Evolutionary conservation across 2,888 invertebrate genomes (phyloP).

Genomic region (Pollenia griseotomentosa): DNA sequence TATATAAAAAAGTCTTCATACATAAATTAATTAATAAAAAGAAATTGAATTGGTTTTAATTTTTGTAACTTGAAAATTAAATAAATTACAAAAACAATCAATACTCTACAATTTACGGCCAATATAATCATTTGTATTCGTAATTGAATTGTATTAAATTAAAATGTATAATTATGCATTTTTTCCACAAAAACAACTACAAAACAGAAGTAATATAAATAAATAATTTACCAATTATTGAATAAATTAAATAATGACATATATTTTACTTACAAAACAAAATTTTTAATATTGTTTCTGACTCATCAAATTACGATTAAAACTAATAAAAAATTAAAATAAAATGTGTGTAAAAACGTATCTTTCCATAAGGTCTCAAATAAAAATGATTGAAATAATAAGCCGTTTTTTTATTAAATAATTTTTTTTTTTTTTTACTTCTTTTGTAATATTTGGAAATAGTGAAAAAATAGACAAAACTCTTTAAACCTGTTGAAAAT

Average conservation of each 20-base stretch:
- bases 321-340: background rate
- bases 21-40: conserved; percentile 18
- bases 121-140: conserved; percentile 35
- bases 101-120: conserved; percentile 52
- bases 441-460: background rate
- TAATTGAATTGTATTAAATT: conserved; percentile 54
- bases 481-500: conserved; percentile 20
- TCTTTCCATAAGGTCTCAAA: background rate
- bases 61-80: conserved; percentile 47
- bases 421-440: background rate
- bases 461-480: background rate
- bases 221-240: conserved; percentile 61
- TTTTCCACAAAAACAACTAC: background rate
- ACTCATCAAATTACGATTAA: conserved; percentile 51
- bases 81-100: conserved; percentile 63
- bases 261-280: background rate
- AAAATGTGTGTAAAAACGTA: background rate
- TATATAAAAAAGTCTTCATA: conserved; percentile 10
- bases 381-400: background rate
- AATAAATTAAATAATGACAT: conserved; percentile 62
- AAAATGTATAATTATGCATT: conserved; percentile 29
- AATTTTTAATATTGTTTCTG: conserved; percentile 40
- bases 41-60: conserved; percentile 15
- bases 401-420: background rate
- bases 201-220: background rate